Base-by-base conservation (phyloP, 2,797 vertebrate species). In the Channallabes apus region DNA sequence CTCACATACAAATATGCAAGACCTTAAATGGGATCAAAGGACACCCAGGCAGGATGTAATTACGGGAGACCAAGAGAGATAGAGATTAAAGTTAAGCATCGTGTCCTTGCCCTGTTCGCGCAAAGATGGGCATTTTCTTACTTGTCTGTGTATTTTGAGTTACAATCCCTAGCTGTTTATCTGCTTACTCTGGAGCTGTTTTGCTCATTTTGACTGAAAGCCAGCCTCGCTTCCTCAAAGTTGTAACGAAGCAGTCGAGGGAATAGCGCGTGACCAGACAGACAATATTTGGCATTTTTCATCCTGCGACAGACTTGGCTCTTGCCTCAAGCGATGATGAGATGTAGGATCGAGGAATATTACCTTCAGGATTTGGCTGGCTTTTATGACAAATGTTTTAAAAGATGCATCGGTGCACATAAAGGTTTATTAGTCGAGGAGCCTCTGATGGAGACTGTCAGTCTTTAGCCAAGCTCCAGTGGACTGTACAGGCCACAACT, bases 371-470 rank as follows among this genome's bases (percentile, higher is more conserved):
- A 91, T 90, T 84, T 89, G 88, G 83, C 77, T 84, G 80, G 51
- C 82, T 88, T 92, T 93, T 88, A 91, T 91, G 90, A 91, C 84
- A 85, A 87, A 90, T 90, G 59, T 86, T 91, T 93, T 92, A 92
- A 89, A 89, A 89, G 91, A 93, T 92, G 90, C 91, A 93, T 94
- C 93, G 92, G 90, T 86, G 87, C 90, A 87, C 91, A 92, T 93
- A 92, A 94, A 93, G 87, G 84, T 92, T 91, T 92, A 94, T 93
- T 93, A 91, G 91, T 90, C 88, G 85, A 84, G 51, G 51, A 72
- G 87, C 75, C 86, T 78, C 71, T 68, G 18, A 76, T 68, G 81
- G 80, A 86, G 88, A 87, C 64, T 88, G 78, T 91, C 88, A 91
- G 67, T 17, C 67, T 38, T 82, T 82, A 68, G 65, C 69, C 75